Evolutionary conservation across 2,797 vertebrate genomes (phyloP), one percentile per base, ranked within the genome.

Genomic region (Gambusia yucatana): DNA sequence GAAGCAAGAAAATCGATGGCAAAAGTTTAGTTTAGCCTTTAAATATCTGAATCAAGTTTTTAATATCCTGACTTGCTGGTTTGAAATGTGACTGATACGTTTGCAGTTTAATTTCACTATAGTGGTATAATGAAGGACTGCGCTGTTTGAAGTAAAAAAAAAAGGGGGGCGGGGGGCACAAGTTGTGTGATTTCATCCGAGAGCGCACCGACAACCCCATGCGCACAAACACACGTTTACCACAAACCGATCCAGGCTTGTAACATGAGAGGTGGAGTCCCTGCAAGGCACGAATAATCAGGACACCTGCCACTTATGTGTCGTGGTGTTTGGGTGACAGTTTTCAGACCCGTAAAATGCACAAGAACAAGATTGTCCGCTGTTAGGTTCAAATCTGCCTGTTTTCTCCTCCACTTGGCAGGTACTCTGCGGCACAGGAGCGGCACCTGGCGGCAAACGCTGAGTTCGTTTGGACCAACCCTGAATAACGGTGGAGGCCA

Each of bases 361-460:
- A 69, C 76, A 78, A 46, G 65, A 33, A 7, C 41, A 39, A 65
- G 30, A 47, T 6, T 22, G 25, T 8, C 48, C 6, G 46, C n/a
- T 47, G 69, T 13, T 75, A 50, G 20, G 20, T 22, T 17, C 48
- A 44, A 16, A 44, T 30, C 43, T 22, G 13, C 25, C 14, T 44
- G 33, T 65, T 79, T 73, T 77, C 3, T 69, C 33, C 28, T 30
- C 52, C 46, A 43, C 3, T 39, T 3, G 36, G 57, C 22, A 44
- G 16, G 13, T 3, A 14, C 59, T 57, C 7, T 71, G 84, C 85
- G 77, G 89, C 84, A 79, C 87, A 89, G 89, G 76, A 91, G 93
- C 94, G 92, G 43, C 94, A 93, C 77, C 95, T 94, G 82, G 76
- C 92, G 95, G 89, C 82, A 20, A 81, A 79, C 17, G 77, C 10